phyloP scores from a whole-genome alignment of 2,113 vertebrate species.

The Amia ocellicauda region DNA sequence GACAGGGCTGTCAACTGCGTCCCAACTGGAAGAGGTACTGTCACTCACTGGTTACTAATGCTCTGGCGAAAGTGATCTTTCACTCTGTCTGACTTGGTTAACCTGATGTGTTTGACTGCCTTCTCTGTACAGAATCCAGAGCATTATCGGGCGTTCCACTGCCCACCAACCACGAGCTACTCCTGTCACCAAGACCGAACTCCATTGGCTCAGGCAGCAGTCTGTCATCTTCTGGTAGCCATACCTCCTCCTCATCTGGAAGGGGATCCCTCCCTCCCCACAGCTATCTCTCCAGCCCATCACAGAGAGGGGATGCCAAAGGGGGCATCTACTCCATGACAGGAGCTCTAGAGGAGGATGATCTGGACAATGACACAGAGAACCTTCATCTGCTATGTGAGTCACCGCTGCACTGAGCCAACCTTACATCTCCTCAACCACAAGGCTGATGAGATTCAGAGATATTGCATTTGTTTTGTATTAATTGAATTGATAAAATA shows the following conservation, averaged over 20 bases:
- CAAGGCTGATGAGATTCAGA: too few species aligned
- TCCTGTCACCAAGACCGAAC: slow-evolving; percentile 44
- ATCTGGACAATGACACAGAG: slow-evolving; percentile 57
- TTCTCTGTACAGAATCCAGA: slow-evolving; percentile 50
- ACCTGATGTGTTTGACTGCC: background rate
- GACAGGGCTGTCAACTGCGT: slow-evolving; percentile 63
- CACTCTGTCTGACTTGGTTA: background rate
- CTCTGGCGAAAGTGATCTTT: too few species aligned
- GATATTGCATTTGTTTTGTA: too few species aligned
- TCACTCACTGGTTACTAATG: background rate
- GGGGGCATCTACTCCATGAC: slow-evolving; percentile 38
- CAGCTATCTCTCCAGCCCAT: slow-evolving; percentile 44
- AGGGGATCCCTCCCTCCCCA: slow-evolving; percentile 54
- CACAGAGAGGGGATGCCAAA: slow-evolving; percentile 26
- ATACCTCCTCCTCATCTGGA: slow-evolving; percentile 65
- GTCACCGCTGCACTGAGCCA: slow-evolving; percentile 23
- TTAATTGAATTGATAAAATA: too few species aligned
- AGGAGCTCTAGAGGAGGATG: slow-evolving; percentile 57
- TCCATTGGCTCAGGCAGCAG: slow-evolving; percentile 61
- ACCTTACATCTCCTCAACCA: too few species aligned
- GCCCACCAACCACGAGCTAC: slow-evolving; percentile 21
- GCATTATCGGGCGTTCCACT: slow-evolving; percentile 27
- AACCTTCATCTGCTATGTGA: slow-evolving; percentile 61
- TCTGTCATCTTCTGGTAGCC: slow-evolving; percentile 61
- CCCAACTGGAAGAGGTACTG: slow-evolving; percentile 58